A percentile compares a stretch with the other conserved stretches of the same genome.
Conservation (phyloP, 1,140 invertebrate genomes). For the Micrasema minimum region DNA sequence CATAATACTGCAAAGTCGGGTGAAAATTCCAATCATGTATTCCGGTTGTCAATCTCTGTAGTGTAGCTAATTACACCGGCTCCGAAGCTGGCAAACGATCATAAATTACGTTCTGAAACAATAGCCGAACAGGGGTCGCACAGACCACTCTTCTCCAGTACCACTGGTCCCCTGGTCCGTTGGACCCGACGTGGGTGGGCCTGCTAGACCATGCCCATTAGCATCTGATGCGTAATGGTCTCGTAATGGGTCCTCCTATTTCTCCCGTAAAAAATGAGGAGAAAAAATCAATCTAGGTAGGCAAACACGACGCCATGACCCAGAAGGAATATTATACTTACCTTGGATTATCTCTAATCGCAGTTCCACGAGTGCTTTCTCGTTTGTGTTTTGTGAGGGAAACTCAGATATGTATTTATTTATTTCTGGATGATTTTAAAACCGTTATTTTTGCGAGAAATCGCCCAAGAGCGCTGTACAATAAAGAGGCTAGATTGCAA, state of each 20-base stretch:
- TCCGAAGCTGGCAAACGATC: slow-evolving; percentile 4
- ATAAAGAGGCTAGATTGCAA: too few species aligned
- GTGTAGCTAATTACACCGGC: slow-evolving; percentile 13
- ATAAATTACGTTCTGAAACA: slow-evolving; percentile 27
- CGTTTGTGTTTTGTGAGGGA: too few species aligned
- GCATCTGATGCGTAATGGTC: slow-evolving; percentile 13
- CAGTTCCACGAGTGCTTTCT: too few species aligned
- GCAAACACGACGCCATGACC: slow-evolving; percentile 25
- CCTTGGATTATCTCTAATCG: background rate
- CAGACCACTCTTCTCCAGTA: background rate
- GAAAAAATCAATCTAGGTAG: too few species aligned
- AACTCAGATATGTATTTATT: too few species aligned
- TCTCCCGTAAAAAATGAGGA: slow-evolving; percentile 33
- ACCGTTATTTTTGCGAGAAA: too few species aligned
- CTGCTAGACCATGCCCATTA: too few species aligned
- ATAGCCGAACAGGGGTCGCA: slow-evolving; percentile 10
- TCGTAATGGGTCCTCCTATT: background rate
- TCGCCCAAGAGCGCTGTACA: too few species aligned
- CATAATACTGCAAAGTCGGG: too few species aligned
- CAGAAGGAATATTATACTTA: background rate
- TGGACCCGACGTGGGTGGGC: slow-evolving; percentile 16
- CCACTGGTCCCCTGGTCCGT: background rate
- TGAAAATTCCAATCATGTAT: too few species aligned
- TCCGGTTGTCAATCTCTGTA: slow-evolving; percentile 20
- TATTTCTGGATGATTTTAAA: too few species aligned